Conservation (phyloP, 2,888 invertebrate genomes). For the Caenorhabditis panamensis region DNA sequence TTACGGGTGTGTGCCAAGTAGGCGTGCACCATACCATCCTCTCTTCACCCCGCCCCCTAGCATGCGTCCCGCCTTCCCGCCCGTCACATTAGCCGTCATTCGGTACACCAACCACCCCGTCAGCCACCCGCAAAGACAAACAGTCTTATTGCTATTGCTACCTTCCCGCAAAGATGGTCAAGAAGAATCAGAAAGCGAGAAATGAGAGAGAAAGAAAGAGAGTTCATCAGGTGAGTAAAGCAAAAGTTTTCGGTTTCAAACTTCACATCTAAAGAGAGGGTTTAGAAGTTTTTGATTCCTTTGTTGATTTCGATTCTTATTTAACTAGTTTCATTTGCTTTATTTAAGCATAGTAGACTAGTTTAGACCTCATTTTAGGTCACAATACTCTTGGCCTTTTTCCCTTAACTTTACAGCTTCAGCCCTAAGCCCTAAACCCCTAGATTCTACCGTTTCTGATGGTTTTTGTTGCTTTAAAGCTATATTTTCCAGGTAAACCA, state of each 20-base stretch:
- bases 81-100: slow-evolving; percentile 43
- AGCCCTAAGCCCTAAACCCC: too few relatives aligned
- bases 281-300: too few relatives aligned
- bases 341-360: too few relatives aligned
- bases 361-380: too few relatives aligned
- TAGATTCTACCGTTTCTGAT: too few relatives aligned
- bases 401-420: neutral
- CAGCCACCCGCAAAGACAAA: slow-evolving; percentile 23
- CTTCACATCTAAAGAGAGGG: too few relatives aligned
- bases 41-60: slow-evolving; percentile 4
- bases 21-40: slow-evolving; percentile 2
- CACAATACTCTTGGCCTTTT: neutral
- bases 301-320: too few relatives aligned
- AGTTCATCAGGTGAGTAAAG: slow-evolving; percentile 64
- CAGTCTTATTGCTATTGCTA: too few relatives aligned
- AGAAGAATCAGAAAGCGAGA: slow-evolving; percentile 66
- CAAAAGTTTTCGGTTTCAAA: too few relatives aligned
- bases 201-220: slow-evolving; percentile 70
- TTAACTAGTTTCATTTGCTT: too few relatives aligned
- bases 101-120: slow-evolving; percentile 29
- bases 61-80: slow-evolving; percentile 20
- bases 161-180: slow-evolving; percentile 36
- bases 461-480: too few relatives aligned
- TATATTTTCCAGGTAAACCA: slow-evolving; percentile 62
- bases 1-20: too few relatives aligned